Evolutionary conservation across 1,140 invertebrate genomes (phyloP).

Genomic region (Penaeus indicus): DNA sequence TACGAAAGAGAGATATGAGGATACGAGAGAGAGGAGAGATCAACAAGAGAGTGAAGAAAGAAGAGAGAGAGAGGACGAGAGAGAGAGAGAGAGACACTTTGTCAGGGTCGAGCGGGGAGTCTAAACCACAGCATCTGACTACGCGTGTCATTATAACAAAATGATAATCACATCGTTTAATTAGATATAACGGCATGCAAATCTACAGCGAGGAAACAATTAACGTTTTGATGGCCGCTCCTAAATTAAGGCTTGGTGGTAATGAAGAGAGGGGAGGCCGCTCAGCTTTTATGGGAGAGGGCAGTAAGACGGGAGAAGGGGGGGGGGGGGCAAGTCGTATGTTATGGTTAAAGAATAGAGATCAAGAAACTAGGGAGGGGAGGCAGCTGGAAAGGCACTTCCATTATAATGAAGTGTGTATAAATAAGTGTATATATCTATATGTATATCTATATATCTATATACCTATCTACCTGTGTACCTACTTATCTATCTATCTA

Average conservation of each 20-base stretch:
- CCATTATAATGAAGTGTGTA: too few relatives aligned
- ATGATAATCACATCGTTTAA: conserved; percentile 56
- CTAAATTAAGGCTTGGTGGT: conserved; percentile 38
- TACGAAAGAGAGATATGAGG: neutral
- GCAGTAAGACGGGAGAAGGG: neutral
- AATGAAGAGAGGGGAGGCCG: conserved; percentile 8
- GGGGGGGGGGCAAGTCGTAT: too few relatives aligned
- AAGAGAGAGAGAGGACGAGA: neutral
- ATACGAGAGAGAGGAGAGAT: too few relatives aligned
- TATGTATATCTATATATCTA: too few relatives aligned
- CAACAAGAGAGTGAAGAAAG: neutral
- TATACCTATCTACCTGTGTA: too few relatives aligned
- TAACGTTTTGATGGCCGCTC: conserved; percentile 38
- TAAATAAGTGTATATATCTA: too few relatives aligned
- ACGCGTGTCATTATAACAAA: conserved; percentile 18
- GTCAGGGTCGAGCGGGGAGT: neutral
- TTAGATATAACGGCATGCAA: conserved; percentile 53
- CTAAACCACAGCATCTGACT: neutral
- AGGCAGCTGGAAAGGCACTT: neutral
- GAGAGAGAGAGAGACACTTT: neutral
- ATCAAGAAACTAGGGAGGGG: neutral
- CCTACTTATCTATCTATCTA: too few relatives aligned
- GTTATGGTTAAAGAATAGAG: neutral
- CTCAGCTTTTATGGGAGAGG: neutral
- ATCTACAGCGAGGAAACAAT: conserved; percentile 45